phyloP scores from a whole-genome alignment of 2,888 invertebrate genomes.

The Heliconius sara region DNA sequence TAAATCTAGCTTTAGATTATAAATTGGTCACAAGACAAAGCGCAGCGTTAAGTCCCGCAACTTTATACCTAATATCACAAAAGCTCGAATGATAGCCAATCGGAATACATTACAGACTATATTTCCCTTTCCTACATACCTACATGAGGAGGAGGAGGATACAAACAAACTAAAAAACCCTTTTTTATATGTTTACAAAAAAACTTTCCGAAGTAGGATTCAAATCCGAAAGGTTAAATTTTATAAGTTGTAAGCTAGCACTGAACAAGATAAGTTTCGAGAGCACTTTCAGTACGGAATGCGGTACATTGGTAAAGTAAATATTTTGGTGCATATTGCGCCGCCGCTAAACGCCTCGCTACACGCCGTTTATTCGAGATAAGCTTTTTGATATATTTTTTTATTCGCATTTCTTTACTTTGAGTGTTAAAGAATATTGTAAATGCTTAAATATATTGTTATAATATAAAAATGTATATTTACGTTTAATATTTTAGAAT shows the following conservation, averaged over 20 bases:
- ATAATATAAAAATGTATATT: background rate
- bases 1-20: too few species aligned
- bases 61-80: too few species aligned
- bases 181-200: too few species aligned
- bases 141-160: too few species aligned
- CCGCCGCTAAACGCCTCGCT: background rate
- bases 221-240: background rate
- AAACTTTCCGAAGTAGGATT: background rate
- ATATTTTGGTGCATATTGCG: conserved; percentile 5
- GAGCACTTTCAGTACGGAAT: conserved; percentile 3
- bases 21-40: too few species aligned
- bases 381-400: background rate
- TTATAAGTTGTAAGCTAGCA: background rate
- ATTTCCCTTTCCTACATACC: too few species aligned
- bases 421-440: background rate
- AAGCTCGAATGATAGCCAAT: too few species aligned
- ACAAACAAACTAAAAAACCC: too few species aligned
- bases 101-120: too few species aligned
- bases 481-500: too few species aligned
- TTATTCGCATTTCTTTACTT: background rate
- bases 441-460: background rate
- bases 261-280: conserved; percentile 7
- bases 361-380: background rate
- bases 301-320: background rate
- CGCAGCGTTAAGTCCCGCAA: too few species aligned